Percentiles rank a stretch among this genome's conserved stretches.
Evolutionary conservation across 2,888 invertebrate species (phyloP).

Genomic region (Drosophila differens): DNA sequence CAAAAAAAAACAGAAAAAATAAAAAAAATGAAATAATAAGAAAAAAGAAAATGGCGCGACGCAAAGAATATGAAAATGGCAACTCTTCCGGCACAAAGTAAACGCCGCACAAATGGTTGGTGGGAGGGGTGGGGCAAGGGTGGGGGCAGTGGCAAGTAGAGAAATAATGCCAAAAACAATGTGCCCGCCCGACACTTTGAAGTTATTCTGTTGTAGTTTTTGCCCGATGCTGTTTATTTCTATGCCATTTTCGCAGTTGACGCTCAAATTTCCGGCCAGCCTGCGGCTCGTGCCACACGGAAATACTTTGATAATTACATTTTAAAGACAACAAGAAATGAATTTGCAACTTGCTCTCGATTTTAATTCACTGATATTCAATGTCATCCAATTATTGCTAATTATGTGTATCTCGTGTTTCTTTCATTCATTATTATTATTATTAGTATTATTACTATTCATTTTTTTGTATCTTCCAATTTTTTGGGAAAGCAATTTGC

Average conservation of each 20-base stretch:
- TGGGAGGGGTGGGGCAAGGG: neutral
- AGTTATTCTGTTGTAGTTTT: constrained; percentile 47
- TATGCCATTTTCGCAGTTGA: constrained; percentile 67
- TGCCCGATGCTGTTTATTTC: constrained; percentile 39
- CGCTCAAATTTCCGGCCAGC: constrained; percentile 67
- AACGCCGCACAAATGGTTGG: neutral
- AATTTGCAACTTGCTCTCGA: constrained; percentile 26
- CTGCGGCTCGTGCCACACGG: constrained; percentile 51
- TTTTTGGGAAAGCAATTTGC: constrained; percentile 50
- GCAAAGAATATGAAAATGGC: constrained; percentile 71
- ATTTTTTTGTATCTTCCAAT: neutral
- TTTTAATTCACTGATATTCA: constrained; percentile 26
- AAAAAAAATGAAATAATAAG: constrained; percentile 14
- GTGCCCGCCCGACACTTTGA: constrained; percentile 56
- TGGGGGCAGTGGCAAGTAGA: neutral
- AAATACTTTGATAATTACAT: constrained; percentile 75
- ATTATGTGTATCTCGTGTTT: constrained; percentile 49
- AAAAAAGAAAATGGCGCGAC: constrained; percentile 39
- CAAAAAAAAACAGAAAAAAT: constrained; percentile 7
- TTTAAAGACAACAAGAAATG: constrained; percentile 62
- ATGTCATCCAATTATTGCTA: constrained; percentile 66
- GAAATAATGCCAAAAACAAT: constrained; percentile 49
- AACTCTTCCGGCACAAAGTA: constrained; percentile 66
- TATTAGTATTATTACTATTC: neutral
- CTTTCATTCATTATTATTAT: constrained; percentile 42